phyloP scores from a whole-genome alignment of 2,888 invertebrate genomes.

The Epirrhoe alternata region DNA sequence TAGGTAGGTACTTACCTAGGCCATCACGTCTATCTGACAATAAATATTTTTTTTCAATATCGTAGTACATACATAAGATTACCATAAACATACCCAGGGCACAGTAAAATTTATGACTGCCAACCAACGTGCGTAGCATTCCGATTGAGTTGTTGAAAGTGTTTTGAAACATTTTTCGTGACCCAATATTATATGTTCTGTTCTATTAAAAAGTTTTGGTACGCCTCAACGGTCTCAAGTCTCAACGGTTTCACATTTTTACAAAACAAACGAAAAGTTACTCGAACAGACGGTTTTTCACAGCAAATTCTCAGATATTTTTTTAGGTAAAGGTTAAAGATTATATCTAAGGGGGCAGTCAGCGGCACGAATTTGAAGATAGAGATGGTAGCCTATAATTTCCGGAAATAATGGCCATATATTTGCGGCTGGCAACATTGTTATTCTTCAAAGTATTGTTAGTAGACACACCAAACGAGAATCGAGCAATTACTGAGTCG shows the following conservation, averaged over 20 bases:
- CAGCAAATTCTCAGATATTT: not conserved
- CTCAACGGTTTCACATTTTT: not conserved
- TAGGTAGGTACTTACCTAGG: too few relatives aligned
- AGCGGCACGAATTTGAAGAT: too few relatives aligned
- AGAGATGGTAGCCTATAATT: too few relatives aligned
- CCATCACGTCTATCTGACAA: too few relatives aligned
- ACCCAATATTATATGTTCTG: conserved; percentile 21
- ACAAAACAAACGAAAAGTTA: too few relatives aligned
- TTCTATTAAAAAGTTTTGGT: conserved; percentile 1
- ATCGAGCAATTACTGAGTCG: conserved; percentile 28
- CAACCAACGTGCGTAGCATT: conserved; percentile 10
- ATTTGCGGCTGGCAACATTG: not conserved
- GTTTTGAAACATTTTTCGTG: conserved; percentile 24
- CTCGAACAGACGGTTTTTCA: too few relatives aligned
- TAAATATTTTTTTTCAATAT: too few relatives aligned
- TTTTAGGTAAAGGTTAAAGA: not conserved
- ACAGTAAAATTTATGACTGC: conserved; percentile 9
- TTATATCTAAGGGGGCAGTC: too few relatives aligned
- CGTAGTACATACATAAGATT: not conserved
- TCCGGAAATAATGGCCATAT: not conserved
- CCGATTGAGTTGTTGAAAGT: conserved; percentile 23
- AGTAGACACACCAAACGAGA: conserved; percentile 6
- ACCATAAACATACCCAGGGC: not conserved
- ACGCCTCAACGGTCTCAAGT: not conserved
- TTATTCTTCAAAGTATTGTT: not conserved